phyloP scores from a whole-genome alignment of 2,888 invertebrate genomes.

The Yponomeuta evonymella region DNA sequence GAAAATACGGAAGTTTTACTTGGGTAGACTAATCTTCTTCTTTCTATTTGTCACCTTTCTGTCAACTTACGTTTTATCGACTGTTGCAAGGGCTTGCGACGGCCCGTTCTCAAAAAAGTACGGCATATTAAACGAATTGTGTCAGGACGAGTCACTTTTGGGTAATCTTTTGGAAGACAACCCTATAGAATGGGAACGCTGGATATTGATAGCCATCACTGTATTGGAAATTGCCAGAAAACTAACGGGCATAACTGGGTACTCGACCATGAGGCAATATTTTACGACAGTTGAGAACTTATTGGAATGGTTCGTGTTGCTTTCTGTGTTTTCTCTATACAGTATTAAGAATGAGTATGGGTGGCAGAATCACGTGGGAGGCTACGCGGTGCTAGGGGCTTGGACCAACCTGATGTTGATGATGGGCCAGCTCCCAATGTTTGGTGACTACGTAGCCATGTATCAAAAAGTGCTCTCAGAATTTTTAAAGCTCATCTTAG shows the following conservation, averaged over 20 bases:
- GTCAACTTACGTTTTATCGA: conserved; percentile 86
- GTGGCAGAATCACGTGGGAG: conserved; percentile 92
- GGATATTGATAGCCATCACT: conserved; percentile 85
- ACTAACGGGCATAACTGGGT: conserved; percentile 87
- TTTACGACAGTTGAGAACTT: conserved; percentile 89
- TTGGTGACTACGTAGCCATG: conserved; percentile 94
- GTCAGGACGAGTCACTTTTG: conserved; percentile 83
- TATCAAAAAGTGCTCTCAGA: conserved; percentile 90
- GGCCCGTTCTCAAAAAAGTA: conserved; percentile 65
- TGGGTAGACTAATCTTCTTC: conserved; percentile 86
- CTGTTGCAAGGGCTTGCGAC: conserved; percentile 82
- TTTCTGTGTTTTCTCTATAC: conserved; percentile 88
- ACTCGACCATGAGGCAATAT: conserved; percentile 85
- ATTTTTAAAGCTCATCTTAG: conserved; percentile 87
- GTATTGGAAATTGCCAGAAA: conserved; percentile 86
- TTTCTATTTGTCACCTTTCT: conserved; percentile 86
- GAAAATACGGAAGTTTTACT: conserved; percentile 91
- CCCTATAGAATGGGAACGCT: conserved; percentile 88
- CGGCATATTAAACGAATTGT: conserved; percentile 80
- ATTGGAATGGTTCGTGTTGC: conserved; percentile 90
- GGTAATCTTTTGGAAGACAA: conserved; percentile 83
- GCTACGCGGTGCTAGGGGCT: conserved; percentile 88
- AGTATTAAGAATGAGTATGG: conserved; percentile 85
- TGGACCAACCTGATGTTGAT: conserved; percentile 93
- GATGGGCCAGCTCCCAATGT: conserved; percentile 91